Evolutionary conservation across 2,888 invertebrate species (phyloP).

Genomic region (Ornithoptera priamus): DNA sequence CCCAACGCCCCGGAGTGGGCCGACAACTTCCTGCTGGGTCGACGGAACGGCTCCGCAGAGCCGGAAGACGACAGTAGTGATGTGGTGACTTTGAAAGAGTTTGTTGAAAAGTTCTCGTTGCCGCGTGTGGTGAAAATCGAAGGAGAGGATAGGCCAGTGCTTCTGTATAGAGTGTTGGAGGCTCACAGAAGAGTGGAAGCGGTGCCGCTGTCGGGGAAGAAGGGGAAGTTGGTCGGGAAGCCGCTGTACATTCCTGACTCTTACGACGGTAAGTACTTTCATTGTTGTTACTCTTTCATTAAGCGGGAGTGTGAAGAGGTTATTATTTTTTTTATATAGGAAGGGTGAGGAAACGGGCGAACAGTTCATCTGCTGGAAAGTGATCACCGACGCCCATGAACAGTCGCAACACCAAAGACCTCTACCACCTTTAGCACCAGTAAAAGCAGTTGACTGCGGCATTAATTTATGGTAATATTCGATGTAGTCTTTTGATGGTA

Average conservation of each 20-base stretch:
- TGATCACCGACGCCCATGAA: too few species aligned
- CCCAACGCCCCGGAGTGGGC: conserved; percentile 69
- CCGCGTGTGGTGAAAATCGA: conserved; percentile 81
- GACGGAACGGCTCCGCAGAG: conserved; percentile 67
- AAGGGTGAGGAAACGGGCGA: too few species aligned
- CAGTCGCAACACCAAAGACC: too few species aligned
- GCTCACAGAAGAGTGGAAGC: conserved; percentile 83
- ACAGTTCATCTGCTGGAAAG: too few species aligned
- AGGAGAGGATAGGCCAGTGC: conserved; percentile 79
- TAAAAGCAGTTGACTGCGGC: too few species aligned
- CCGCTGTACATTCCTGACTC: conserved; percentile 83
- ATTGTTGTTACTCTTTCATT: too few species aligned
- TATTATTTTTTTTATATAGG: too few species aligned
- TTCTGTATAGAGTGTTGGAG: conserved; percentile 82
- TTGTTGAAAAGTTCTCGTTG: conserved; percentile 81
- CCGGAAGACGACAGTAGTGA: conserved; percentile 73
- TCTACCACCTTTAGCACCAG: too few species aligned
- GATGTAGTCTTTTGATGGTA: too few species aligned
- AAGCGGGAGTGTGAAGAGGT: too few species aligned
- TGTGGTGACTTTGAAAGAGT: conserved; percentile 77
- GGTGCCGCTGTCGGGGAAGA: conserved; percentile 78
- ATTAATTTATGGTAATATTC: too few species aligned
- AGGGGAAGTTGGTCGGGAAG: conserved; percentile 79
- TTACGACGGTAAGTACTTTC: conserved; percentile 80
- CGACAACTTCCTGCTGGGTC: conserved; percentile 67